Base-by-base conservation (phyloP, 2,888 invertebrate genomes). In the Drosophila monieri region DNA sequence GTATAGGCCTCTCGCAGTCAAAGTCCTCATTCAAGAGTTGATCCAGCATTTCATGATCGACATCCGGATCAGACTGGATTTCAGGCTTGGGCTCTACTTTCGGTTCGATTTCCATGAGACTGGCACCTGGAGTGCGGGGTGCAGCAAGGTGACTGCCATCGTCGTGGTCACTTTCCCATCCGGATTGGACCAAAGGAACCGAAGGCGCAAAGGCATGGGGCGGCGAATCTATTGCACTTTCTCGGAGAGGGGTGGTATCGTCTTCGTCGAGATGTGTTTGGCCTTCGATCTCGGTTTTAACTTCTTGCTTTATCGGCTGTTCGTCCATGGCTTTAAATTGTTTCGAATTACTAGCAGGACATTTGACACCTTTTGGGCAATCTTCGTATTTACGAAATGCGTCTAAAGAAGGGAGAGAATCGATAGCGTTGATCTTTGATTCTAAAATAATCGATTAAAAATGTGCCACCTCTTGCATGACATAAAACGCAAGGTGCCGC, bases 111-210 rank as follows among this genome's bases (percentile, higher is more conserved):
- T 12, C 14, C 1, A 6, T 18, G 3, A 44, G 9, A 9, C n/a
- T 35, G 27, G 44, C 14, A 6, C 27, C 35, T 2, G 59, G 61
- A 27, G 61, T 46, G 2, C 32, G 44, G 4, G 59, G 44, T 12
- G 14, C 44, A 9, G 55, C 41, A 4, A 6, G 27, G 4, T 9
- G 54, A 9, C 9, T n/a, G 6, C 8, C 39, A n/a, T 41, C 39
- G 9, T 44, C 67, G 0, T 37, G 25, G 18, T 72, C 71, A 25
- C 71, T 72, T 10, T 52, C 59, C 71, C 71, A 72, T 3, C 46
- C 46, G 1, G 18, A 30, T 8, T 15, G 39, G 3, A 25, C 39
- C 23, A 49, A n/a, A 3, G 37, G 9, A 1, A 32, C 8, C 12
- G 1, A n/a, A 15, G 47, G 10, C 1, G 25, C 49, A 14, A 46